Base-by-base conservation (phyloP, 2,888 invertebrate species). In the Epiblema foenella region DNA sequence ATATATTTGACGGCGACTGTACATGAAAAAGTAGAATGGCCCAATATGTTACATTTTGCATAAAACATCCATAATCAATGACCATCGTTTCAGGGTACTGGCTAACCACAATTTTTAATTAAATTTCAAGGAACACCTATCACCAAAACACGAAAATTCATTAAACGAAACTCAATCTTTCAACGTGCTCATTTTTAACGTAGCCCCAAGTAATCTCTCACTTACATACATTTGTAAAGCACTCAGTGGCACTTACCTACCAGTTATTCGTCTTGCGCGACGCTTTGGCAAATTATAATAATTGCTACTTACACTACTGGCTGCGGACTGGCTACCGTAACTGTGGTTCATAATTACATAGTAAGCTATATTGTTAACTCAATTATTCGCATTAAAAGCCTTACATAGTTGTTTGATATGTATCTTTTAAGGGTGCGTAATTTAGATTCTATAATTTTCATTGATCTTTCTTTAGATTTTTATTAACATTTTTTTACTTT, bases 221-320 rank as follows among this genome's bases (percentile, higher is more conserved):
- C 69, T 69, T 49, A 65, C 64, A 66, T 66, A 57, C 56, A 65
- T 64, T 58, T 58, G 64, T 59, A 59, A 66, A 66, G 56, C 37
- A 70, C 52, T 59, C 64, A 65, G 64, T 64, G 52, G 59, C 70
- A 65, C 65, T 70, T 70, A 70, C 70, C 65, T 70, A 70, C 70
- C 65, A 59, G 70, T 65, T 70, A 70, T 70, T 65, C 65, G 58
- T 69, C 69, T 57, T 63, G n/a, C 20, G 39, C 65, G 59, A 58
- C 59, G 62, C 62, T 33, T 37, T 17, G 18, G 42, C 59, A 65
- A 59, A 70, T 70, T 70, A 70, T 59, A 70, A 70, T 70, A 70
- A 70, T 59, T 64, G 65, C 70, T 46, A 52, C 65, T 70, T 65
- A 54, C 68, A 68, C 68, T 20, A 46, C 29, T 18, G 54, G 39